Percentiles rank a stretch among this genome's conserved stretches.
phyloP scores from a whole-genome alignment of 2,888 invertebrate genomes.

The Lochmaea crataegi region DNA sequence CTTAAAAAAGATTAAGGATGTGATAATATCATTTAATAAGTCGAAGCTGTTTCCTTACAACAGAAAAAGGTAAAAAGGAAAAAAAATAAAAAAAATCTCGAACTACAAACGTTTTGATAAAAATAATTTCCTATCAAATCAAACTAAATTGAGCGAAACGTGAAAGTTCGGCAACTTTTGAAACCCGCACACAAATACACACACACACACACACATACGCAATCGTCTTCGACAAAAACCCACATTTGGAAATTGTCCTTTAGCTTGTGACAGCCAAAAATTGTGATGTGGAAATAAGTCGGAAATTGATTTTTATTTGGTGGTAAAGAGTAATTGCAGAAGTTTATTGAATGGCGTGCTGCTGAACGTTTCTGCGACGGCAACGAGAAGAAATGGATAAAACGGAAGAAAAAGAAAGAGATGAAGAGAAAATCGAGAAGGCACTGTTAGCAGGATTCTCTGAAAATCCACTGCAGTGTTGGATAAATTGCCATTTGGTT shows the following conservation, averaged over 20 bases:
- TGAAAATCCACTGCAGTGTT: conserved; percentile 57
- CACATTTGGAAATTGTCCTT: conserved; percentile 37
- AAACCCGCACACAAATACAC: conserved; percentile 1
- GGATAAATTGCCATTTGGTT: conserved; percentile 42
- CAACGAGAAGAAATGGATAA: conserved; percentile 44
- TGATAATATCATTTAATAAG: background rate
- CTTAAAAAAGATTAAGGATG: background rate
- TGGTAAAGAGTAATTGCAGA: conserved; percentile 60
- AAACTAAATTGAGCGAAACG: conserved; percentile 22
- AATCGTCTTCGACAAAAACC: conserved; percentile 29
- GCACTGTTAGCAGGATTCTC: conserved; percentile 20
- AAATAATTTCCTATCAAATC: conserved; percentile 24
- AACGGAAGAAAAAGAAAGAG: conserved; percentile 14
- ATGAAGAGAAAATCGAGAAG: conserved; percentile 17
- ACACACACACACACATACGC: conserved; percentile 19
- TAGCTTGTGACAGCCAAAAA: conserved; percentile 46
- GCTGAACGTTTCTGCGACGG: conserved; percentile 55
- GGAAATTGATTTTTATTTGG: conserved; percentile 62
- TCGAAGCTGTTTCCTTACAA: background rate
- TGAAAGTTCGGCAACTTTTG: conserved; percentile 16
- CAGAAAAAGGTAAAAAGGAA: background rate
- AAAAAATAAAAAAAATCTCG: background rate
- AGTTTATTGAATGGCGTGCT: conserved; percentile 60
- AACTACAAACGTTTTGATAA: conserved; percentile 8
- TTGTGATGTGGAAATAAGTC: conserved; percentile 58